A percentile compares a stretch with the other conserved stretches of the same genome.
phyloP scores from a whole-genome alignment of 1,140 invertebrate species.

The Aethina tumida region DNA sequence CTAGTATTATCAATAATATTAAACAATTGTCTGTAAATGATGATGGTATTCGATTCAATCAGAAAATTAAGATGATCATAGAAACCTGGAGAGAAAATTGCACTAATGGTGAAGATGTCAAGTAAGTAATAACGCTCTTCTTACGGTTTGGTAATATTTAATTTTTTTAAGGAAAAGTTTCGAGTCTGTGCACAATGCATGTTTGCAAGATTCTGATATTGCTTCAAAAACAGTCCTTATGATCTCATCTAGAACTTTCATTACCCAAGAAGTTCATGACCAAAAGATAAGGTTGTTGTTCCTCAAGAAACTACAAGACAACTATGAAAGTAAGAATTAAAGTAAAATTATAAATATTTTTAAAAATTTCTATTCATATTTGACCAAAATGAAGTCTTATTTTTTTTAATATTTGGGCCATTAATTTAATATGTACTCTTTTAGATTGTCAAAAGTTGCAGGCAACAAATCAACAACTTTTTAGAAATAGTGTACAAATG shows the following conservation, averaged over 20 bases:
- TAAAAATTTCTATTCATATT: constrained; percentile 4
- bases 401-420: neutral
- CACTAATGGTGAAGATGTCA: constrained; percentile 19
- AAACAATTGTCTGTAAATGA: constrained; percentile 23
- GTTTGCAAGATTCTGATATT: constrained; percentile 16
- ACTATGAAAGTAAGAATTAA: constrained; percentile 20
- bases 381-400: neutral
- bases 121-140: constrained; percentile 20
- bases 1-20: constrained; percentile 19
- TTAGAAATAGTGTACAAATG: constrained; percentile 23
- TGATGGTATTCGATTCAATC: constrained; percentile 31
- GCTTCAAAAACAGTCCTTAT: constrained; percentile 17
- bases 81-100: constrained; percentile 24
- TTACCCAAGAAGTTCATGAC: constrained; percentile 19
- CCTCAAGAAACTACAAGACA: constrained; percentile 15
- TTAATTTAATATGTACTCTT: constrained; percentile 5
- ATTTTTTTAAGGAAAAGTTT: constrained; percentile 20
- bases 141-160: neutral
- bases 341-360: neutral
- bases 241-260: constrained; percentile 15
- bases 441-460: constrained; percentile 16
- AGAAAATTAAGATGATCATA: constrained; percentile 27
- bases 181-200: constrained; percentile 14
- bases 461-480: constrained; percentile 13
- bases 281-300: constrained; percentile 19